Base-by-base conservation (phyloP, 2,888 invertebrate genomes). In the Leucoptera coffeella region DNA sequence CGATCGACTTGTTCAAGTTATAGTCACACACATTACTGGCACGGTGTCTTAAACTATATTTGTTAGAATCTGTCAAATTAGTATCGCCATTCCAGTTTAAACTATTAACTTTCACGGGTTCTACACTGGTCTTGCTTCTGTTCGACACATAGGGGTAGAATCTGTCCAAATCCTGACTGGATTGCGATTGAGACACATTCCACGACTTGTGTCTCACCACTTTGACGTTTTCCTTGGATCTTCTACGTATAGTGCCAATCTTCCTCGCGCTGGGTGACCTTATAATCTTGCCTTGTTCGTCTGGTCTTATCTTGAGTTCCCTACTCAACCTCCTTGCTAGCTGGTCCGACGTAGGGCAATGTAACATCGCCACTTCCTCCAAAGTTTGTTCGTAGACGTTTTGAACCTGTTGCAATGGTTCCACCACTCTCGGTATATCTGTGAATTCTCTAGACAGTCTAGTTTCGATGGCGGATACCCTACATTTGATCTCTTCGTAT, bases 251-350 rank as follows among this genome's bases (percentile, higher is more conserved):
- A 6, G 75, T 78, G 12, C 86, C 86, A 30, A 87, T 88, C 71
- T 85, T 87, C 26, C 87, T 69, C 2, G 85, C 86, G 47, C 86
- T 87, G 1, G 87, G 88, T 1, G 87, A 87, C 35, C 85, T 59
- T 32, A 86, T 82, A 5, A 85, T 74, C 42, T 80, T 80, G 26
- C 78, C 73, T 39, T 85, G 82, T 17, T 72, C 69, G 30, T 78
- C 82, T 23, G 79, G 75, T 30, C 85, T 61, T 29, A 86, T 86
- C 47, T 84, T 83, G 23, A 87, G 48, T 46, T 85, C 85, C 41
- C 78, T 77, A 38, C 83, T 82, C 22, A 87, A 54, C 31, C 80
- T 67, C 31, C 77, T 75, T 3, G 85, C 85, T 31, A 87, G 54
- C 33, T 82, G 77, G 41, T 86, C 85, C 0, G 84, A 78, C 2